Evolutionary conservation across 2,113 vertebrate species (phyloP), one percentile per base, ranked within the genome.

Genomic region (Aplodontia rufa): DNA sequence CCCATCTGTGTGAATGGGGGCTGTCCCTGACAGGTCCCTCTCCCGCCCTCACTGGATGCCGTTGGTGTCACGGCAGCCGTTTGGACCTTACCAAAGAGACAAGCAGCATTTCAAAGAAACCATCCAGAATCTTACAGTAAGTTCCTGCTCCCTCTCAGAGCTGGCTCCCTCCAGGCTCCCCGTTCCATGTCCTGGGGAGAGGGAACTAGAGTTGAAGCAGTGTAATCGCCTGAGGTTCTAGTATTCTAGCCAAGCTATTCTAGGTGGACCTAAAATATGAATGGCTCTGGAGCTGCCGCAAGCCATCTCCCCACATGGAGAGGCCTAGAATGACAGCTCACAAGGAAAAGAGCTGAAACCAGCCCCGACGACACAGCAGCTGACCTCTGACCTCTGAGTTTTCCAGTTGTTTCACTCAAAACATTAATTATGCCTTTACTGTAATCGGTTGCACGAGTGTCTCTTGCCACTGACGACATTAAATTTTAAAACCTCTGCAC

Each of bases 401-500:
- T 19, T 87, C 87, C 24, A 5, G 17, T 78, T n/a, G 11, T 45
- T 66, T 66, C 58, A 84, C 32, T 72, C 69, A 42, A 60, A 51
- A 51, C 28, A 20, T 49, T 88, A 72, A 20, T 49, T 88, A 72
- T 74, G 22, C 47, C 51, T 83, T 78, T 72, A 22, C 69, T 75
- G n/a, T 32, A 81, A 62, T 78, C 10, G 14, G 45, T n/a, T 47
- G 37, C 40, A 32, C 22, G 69, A 28, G 49, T 84, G 88, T 84
- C 49, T 93, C 71, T 91, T 37, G 35, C 32, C 32, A 55, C 40
- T 47, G 69, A 47, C 40, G 69, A 20, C 55, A 47, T 69, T 79
- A 81, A 87, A 86, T 45, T 90, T 93, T 88, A 75, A 91, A 91
- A 88, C 32, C 40, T 55, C 40, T 37, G 17, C 76, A 47, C 60